Evolutionary conservation across 2,113 vertebrate species (phyloP).

Genomic region (Ceratotherium simum): DNA sequence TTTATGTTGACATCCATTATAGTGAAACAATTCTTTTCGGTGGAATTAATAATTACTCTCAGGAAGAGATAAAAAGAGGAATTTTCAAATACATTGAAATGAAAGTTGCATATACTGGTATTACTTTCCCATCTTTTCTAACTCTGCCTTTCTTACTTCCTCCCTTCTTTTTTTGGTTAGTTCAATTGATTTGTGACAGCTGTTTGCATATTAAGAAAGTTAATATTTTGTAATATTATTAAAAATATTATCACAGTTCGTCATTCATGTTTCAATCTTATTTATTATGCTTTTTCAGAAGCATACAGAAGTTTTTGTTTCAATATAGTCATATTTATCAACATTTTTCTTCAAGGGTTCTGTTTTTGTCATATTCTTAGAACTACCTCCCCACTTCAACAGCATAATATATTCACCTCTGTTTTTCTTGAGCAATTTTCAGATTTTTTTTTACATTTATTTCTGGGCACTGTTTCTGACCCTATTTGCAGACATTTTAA

Average conservation of each 20-base stretch:
- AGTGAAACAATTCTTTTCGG: neutral
- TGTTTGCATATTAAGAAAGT: neutral
- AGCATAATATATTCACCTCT: neutral
- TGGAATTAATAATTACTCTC: neutral
- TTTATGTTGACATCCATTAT: neutral
- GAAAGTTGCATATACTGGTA: neutral
- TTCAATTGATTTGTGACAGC: neutral
- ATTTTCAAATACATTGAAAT: conserved; percentile 14
- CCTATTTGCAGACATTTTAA: neutral
- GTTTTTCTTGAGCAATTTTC: neutral
- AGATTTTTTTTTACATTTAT: neutral
- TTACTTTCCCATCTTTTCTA: neutral
- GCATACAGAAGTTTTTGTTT: neutral
- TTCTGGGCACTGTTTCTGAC: neutral
- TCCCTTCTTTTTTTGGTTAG: neutral
- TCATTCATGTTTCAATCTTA: neutral
- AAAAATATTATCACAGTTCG: neutral
- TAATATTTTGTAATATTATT: neutral
- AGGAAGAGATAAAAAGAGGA: neutral
- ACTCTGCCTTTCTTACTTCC: neutral
- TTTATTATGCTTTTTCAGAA: neutral
- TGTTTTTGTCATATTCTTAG: neutral
- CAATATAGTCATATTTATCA: neutral
- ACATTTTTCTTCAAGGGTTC: neutral
- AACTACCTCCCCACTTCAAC: neutral